phyloP scores from a whole-genome alignment of 1,140 invertebrate species.

The Halyomorpha halys region DNA sequence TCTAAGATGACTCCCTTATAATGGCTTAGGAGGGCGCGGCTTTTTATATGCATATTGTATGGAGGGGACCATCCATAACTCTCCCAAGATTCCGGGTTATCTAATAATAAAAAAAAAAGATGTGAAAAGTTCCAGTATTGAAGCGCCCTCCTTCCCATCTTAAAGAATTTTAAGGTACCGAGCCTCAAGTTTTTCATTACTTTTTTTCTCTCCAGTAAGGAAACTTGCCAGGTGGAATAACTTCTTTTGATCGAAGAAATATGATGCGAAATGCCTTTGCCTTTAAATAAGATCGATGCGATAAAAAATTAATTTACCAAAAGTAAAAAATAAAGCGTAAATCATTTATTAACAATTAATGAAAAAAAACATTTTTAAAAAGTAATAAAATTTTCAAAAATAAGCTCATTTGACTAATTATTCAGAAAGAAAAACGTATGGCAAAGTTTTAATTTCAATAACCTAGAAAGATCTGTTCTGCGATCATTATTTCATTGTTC shows the following conservation, averaged over 20 bases:
- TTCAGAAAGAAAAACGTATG: too few relatives aligned
- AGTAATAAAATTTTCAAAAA: too few relatives aligned
- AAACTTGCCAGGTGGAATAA: slow-evolving; percentile 7
- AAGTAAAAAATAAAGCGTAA: too few relatives aligned
- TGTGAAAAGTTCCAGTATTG: slow-evolving; percentile 17
- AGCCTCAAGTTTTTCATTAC: not conserved
- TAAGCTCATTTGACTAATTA: too few relatives aligned
- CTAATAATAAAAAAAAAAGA: slow-evolving; percentile 19
- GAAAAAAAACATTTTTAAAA: too few relatives aligned
- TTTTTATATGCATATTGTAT: slow-evolving; percentile 19
- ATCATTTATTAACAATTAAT: too few relatives aligned
- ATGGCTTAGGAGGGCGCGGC: slow-evolving; percentile 10
- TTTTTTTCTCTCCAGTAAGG: not conserved
- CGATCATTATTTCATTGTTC: too few relatives aligned
- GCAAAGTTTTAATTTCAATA: too few relatives aligned
- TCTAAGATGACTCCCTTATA: slow-evolving; percentile 23
- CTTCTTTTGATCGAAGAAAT: not conserved
- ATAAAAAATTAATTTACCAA: too few relatives aligned
- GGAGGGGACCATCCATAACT: slow-evolving; percentile 14
- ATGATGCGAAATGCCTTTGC: too few relatives aligned
- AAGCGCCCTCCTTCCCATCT: slow-evolving; percentile 9
- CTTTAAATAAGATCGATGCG: too few relatives aligned
- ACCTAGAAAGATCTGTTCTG: too few relatives aligned
- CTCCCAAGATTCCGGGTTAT: slow-evolving; percentile 9
- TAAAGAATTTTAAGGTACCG: slow-evolving; percentile 15